These are phyloP conservation scores for Calcarius lapponicus DNA, from an alignment of 2,797 vertebrate genomes.

Conservation along the genomic window DNA sequence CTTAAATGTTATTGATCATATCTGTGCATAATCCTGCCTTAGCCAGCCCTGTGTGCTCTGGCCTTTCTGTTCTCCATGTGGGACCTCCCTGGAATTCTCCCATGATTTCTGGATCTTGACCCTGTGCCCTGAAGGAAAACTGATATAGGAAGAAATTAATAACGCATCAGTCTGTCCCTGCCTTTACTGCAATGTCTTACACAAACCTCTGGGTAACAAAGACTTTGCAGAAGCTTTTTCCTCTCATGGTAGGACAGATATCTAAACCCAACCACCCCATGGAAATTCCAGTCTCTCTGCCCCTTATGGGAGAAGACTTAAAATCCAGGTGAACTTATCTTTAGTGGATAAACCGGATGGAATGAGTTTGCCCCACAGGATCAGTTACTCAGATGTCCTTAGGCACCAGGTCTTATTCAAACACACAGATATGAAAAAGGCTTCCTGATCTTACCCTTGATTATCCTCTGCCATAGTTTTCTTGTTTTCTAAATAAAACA, in stretches of 20 bases:
- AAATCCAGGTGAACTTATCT: neutral
- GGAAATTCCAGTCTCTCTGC: neutral
- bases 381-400: neutral
- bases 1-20: neutral
- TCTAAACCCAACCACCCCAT: neutral
- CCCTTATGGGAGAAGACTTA: neutral
- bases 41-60: neutral
- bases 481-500: neutral
- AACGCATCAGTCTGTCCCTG: fast-evolving
- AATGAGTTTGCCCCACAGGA: neutral
- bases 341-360: neutral
- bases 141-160: neutral
- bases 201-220: neutral
- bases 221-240: neutral
- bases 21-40: neutral
- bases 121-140: neutral
- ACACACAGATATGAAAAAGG: neutral
- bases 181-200: neutral
- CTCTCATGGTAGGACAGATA: neutral
- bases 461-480: neutral
- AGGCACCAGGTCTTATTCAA: neutral
- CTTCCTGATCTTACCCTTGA: neutral
- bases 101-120: neutral
- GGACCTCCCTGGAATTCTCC: neutral
- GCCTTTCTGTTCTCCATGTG: neutral